These are phyloP conservation scores for Euwallacea fornicatus DNA, from an alignment of 1,140 invertebrate genomes.

Conservation along the genomic window DNA sequence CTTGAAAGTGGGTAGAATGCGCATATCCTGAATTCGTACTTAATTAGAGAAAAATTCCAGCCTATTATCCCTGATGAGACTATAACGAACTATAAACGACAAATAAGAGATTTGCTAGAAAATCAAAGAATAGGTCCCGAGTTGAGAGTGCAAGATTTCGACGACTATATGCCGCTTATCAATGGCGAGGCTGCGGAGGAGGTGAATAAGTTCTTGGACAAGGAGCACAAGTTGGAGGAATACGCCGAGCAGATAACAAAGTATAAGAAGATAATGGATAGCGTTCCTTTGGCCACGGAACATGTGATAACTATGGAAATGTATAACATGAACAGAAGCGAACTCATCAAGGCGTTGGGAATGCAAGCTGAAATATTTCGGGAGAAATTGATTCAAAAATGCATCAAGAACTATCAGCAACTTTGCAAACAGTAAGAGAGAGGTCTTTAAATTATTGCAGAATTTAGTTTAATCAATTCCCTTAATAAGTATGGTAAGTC, in stretches of 20 bases:
- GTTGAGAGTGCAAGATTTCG: slow-evolving; percentile 72
- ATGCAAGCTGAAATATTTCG: slow-evolving; percentile 69
- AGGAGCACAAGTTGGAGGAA: slow-evolving; percentile 67
- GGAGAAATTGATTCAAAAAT: slow-evolving; percentile 69
- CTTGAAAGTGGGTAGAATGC: slow-evolving; percentile 55
- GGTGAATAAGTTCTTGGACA: slow-evolving; percentile 69
- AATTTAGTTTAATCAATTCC: not conserved
- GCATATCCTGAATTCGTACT: not conserved
- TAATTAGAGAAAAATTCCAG: slow-evolving; percentile 50
- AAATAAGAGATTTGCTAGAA: slow-evolving; percentile 64
- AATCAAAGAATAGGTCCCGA: slow-evolving; percentile 73
- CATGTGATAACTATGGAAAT: slow-evolving; percentile 76
- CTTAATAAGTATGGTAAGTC: too few relatives aligned
- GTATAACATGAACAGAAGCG: slow-evolving; percentile 81
- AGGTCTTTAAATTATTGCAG: not conserved
- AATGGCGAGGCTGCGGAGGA: slow-evolving; percentile 65
- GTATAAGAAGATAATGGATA: slow-evolving; percentile 65
- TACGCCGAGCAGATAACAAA: slow-evolving; percentile 66
- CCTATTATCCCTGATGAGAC: slow-evolving; percentile 70
- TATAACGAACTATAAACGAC: slow-evolving; percentile 60
- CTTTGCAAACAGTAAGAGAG: slow-evolving; percentile 71
- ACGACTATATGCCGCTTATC: slow-evolving; percentile 79
- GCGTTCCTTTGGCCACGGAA: slow-evolving; percentile 66
- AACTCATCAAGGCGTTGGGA: slow-evolving; percentile 75
- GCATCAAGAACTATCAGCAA: slow-evolving; percentile 79